A percentile compares a stretch with the other conserved stretches of the same genome.
Evolutionary conservation across 2,113 vertebrate species (phyloP).

Genomic region (Hucho hucho): DNA sequence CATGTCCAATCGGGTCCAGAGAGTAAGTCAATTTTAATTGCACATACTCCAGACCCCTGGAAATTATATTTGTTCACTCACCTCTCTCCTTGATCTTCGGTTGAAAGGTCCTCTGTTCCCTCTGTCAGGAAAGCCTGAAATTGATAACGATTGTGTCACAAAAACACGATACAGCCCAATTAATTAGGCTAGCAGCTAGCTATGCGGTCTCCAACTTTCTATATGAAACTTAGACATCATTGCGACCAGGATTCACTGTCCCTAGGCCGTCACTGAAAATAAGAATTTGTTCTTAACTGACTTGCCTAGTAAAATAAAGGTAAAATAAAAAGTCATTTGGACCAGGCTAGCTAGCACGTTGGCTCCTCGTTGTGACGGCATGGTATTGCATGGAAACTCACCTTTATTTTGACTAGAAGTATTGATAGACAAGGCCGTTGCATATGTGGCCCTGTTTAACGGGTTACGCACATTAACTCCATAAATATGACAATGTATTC

Average conservation of each 20-base stretch:
- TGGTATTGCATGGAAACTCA: slow-evolving; percentile 24
- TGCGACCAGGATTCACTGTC: too few relatives aligned
- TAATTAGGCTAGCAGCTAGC: too few relatives aligned
- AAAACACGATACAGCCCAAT: too few relatives aligned
- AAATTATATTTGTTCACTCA: slow-evolving; percentile 33
- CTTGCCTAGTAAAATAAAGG: too few relatives aligned
- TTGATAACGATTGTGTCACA: not conserved
- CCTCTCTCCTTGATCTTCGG: slow-evolving; percentile 55
- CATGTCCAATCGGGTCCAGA: too few relatives aligned
- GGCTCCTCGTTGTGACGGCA: not conserved
- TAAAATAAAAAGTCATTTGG: too few relatives aligned
- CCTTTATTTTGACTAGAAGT: slow-evolving; percentile 35
- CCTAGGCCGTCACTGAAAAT: too few relatives aligned
- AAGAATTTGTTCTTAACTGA: too few relatives aligned
- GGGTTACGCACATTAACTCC: slow-evolving; percentile 18
- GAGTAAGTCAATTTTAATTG: too few relatives aligned
- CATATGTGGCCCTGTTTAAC: slow-evolving; percentile 37
- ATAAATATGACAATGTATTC: slow-evolving; percentile 37
- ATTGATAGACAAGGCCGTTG: slow-evolving; percentile 23
- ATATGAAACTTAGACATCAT: too few relatives aligned
- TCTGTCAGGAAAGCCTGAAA: slow-evolving; percentile 52
- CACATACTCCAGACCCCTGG: too few relatives aligned
- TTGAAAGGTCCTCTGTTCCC: slow-evolving; percentile 22
- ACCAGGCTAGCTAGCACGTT: not conserved
- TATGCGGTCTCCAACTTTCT: too few relatives aligned